Evolutionary conservation across 1,140 invertebrate genomes (phyloP).

Genomic region (Diplogasteroides magnus): DNA sequence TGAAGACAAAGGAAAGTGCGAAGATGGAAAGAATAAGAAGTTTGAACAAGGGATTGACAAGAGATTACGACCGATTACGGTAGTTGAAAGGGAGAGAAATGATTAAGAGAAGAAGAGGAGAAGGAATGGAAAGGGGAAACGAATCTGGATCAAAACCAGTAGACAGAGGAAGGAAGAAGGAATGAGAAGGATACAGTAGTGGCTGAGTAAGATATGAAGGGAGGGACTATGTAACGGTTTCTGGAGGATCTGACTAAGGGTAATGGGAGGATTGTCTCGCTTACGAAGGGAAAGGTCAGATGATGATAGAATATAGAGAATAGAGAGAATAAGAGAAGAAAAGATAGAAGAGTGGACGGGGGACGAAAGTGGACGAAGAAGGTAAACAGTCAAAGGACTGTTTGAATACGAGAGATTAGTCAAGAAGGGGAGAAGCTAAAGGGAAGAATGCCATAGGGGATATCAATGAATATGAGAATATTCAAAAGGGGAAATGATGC

Average conservation of each 20-base stretch:
- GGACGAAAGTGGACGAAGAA: background rate
- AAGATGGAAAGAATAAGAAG: background rate
- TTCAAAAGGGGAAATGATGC: no score
- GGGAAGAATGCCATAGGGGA: no score
- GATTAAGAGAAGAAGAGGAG: background rate
- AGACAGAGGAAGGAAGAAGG: background rate
- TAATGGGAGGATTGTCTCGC: background rate
- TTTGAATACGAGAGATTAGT: no score
- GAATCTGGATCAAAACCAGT: slow-evolving; percentile 9
- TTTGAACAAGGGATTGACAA: background rate
- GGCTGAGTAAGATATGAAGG: background rate
- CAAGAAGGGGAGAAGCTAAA: no score
- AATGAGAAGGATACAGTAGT: slow-evolving; percentile 8
- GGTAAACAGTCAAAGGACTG: background rate
- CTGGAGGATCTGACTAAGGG: background rate
- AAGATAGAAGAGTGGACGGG: background rate
- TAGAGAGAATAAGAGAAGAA: slow-evolving; percentile 1
- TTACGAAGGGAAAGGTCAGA: background rate
- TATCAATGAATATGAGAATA: no score
- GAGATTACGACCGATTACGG: background rate
- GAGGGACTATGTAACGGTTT: background rate
- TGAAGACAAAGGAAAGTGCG: background rate
- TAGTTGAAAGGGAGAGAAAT: background rate
- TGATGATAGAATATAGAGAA: background rate
- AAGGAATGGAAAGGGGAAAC: background rate